Percentiles rank a stretch among this genome's conserved stretches.
These are phyloP conservation scores for Rotaria sp. DNA, from an alignment of 2,888 invertebrate genomes.

Conservation along the genomic window DNA sequence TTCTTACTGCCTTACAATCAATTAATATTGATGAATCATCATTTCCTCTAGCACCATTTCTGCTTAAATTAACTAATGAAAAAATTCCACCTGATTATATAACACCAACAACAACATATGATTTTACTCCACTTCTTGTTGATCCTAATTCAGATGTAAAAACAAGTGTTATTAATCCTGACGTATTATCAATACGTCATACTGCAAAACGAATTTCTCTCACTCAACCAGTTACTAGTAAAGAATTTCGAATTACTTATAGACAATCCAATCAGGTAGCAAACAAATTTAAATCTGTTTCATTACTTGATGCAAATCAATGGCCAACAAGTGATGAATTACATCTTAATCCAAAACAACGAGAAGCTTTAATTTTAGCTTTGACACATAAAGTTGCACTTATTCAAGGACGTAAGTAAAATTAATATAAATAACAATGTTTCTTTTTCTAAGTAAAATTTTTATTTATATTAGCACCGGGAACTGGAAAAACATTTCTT, in stretches of 20 bases:
- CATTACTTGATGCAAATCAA: not conserved
- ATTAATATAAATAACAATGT: too few relatives aligned
- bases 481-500: conserved; percentile 76
- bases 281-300: not conserved
- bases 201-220: fast-evolving
- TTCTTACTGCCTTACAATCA: conserved; percentile 65
- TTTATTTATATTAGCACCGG: conserved; percentile 60
- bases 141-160: not conserved
- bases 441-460: too few relatives aligned
- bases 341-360: conserved; percentile 48
- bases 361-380: conserved; percentile 47
- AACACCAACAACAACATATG: conserved; percentile 25
- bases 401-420: conserved; percentile 57
- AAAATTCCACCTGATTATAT: conserved; percentile 40
- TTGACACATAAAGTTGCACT: conserved; percentile 50
- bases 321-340: conserved; percentile 47
- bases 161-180: not conserved
- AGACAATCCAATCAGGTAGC: not conserved
- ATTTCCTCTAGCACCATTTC: conserved; percentile 33
- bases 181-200: not conserved
- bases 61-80: conserved; percentile 41
- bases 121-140: conserved; percentile 36
- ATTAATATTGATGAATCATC: conserved; percentile 55
- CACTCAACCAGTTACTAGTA: not conserved
- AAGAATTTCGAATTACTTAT: not conserved